phyloP scores from a whole-genome alignment of 2,113 vertebrate genomes.

The Indri indri region DNA sequence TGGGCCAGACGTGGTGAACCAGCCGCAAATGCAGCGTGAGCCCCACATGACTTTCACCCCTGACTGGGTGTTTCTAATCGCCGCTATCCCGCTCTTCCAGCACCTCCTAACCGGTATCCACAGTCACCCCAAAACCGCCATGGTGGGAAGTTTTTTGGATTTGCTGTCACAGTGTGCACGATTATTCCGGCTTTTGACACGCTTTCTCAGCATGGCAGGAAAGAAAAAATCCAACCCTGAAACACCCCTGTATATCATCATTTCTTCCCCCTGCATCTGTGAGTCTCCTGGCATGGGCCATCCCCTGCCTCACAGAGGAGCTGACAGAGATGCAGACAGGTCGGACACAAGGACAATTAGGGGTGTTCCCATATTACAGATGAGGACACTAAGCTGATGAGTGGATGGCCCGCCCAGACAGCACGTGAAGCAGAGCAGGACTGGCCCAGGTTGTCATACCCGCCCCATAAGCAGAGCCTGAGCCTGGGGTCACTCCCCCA shows the following conservation, averaged over 20 bases:
- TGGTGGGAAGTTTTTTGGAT: neutral
- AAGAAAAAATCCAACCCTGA: neutral
- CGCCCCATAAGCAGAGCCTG: no score
- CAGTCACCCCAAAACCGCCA: neutral
- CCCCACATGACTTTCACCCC: neutral
- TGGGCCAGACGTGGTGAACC: no score
- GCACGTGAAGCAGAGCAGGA: neutral
- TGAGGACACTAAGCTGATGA: neutral
- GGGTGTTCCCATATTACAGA: neutral
- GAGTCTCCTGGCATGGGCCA: neutral
- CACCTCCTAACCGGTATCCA: neutral
- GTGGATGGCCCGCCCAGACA: no score
- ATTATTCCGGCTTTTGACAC: no score
- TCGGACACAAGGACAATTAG: no score
- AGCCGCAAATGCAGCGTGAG: neutral
- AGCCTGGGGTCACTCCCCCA: neutral
- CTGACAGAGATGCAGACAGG: neutral
- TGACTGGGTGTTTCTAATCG: neutral
- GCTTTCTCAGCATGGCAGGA: neutral
- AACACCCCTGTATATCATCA: neutral
- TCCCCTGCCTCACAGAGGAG: neutral
- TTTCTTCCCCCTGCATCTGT: no score
- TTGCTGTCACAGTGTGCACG: neutral
- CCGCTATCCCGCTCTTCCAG: rapidly evolving
- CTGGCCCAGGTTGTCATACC: neutral